Evolutionary conservation across 2,113 vertebrate species (phyloP).

Genomic region (Tragelaphus scriptus): DNA sequence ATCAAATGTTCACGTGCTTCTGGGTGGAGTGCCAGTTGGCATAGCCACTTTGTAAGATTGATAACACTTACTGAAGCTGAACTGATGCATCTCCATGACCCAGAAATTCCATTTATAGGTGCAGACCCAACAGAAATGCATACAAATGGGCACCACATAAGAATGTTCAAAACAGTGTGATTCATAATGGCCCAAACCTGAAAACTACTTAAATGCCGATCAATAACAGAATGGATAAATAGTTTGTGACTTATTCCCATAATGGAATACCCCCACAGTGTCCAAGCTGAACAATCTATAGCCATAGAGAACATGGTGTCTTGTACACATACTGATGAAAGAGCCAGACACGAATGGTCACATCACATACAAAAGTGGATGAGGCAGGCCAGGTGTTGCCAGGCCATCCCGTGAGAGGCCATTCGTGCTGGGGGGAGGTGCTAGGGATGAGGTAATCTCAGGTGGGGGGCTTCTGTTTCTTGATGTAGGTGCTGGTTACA

Average conservation of each 20-base stretch:
- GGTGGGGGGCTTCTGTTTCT: neutral
- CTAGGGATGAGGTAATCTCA: too few relatives aligned
- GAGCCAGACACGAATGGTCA: neutral
- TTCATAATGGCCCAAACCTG: neutral
- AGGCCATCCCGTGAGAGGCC: neutral
- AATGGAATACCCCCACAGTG: neutral
- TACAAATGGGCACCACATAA: neutral
- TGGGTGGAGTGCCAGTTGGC: neutral
- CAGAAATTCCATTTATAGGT: neutral
- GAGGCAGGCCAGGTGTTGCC: neutral
- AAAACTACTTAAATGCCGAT: neutral
- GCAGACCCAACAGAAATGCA: neutral
- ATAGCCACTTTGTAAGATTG: neutral
- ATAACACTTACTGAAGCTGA: neutral
- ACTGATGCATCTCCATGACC: neutral
- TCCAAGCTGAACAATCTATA: neutral
- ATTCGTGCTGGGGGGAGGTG: neutral
- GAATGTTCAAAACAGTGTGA: neutral
- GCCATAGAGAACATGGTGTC: neutral
- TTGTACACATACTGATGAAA: neutral
- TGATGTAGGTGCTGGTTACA: neutral
- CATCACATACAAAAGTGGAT: neutral
- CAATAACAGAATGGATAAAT: neutral
- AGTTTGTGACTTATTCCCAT: neutral
- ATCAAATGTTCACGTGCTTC: neutral